Percentiles rank a stretch among this genome's conserved stretches.
Evolutionary conservation across 2,888 invertebrate species (phyloP).

Genomic region (Unio delphinus): DNA sequence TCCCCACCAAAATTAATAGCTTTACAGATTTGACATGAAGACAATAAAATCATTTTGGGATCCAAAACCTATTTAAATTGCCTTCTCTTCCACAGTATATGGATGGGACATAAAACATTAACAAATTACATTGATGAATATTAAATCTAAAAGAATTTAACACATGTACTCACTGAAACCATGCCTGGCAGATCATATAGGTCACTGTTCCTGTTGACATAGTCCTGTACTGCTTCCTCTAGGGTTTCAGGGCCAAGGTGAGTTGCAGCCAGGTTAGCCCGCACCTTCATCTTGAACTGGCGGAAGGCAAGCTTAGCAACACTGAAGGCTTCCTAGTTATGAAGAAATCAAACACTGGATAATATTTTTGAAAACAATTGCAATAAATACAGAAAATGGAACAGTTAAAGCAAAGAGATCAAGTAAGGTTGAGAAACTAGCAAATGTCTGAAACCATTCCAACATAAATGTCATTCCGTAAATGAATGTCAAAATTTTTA

Average conservation of each 20-base stretch:
- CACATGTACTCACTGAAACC: slow-evolving; percentile 61
- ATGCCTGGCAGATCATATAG: slow-evolving; percentile 68
- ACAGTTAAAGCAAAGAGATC: not conserved
- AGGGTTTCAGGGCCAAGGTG: slow-evolving; percentile 69
- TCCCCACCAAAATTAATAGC: no score
- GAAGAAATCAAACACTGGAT: slow-evolving; percentile 2
- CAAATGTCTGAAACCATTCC: no score
- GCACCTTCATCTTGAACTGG: slow-evolving; percentile 70
- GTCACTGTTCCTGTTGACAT: slow-evolving; percentile 70
- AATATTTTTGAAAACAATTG: not conserved
- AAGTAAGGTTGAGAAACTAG: not conserved
- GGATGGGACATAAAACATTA: not conserved
- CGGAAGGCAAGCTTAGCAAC: slow-evolving; percentile 69
- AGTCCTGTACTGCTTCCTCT: slow-evolving; percentile 71
- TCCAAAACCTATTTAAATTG: no score
- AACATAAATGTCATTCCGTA: no score
- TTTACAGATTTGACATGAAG: no score
- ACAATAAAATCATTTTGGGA: no score
- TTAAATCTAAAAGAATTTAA: not conserved
- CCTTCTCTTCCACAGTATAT: not conserved
- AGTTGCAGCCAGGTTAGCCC: slow-evolving; percentile 68
- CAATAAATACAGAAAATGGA: not conserved
- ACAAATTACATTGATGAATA: not conserved
- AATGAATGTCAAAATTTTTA: no score
- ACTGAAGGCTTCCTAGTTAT: slow-evolving; percentile 68